Evolutionary conservation across 1,140 invertebrate genomes (phyloP).

Genomic region (Drosophila littoralis): DNA sequence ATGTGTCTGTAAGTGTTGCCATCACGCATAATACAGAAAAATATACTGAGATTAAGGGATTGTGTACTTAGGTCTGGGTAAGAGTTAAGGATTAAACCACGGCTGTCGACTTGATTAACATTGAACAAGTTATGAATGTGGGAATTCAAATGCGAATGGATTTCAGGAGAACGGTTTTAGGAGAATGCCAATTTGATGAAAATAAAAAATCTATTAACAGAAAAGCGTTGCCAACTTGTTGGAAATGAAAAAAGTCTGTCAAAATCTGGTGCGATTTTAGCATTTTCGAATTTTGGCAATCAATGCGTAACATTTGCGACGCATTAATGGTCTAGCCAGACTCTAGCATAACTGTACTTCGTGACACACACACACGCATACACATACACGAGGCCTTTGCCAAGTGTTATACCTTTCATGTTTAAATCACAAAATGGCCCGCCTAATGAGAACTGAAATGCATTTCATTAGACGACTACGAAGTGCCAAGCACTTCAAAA

Average conservation of each 20-base stretch:
- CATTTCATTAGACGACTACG: conserved; percentile 70
- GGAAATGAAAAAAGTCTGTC: neutral
- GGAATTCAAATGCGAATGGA: too few species aligned
- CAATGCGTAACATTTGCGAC: neutral
- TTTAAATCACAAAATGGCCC: conserved; percentile 68
- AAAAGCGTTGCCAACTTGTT: neutral
- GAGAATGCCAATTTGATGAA: too few species aligned
- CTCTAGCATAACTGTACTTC: neutral
- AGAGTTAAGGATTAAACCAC: too few species aligned
- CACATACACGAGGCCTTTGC: neutral
- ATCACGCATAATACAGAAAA: too few species aligned
- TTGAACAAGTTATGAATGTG: too few species aligned
- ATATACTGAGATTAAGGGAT: neutral
- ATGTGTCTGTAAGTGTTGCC: too few species aligned
- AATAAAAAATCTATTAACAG: too few species aligned
- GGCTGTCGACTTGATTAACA: too few species aligned
- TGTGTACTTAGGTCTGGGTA: too few species aligned
- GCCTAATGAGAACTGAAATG: conserved; percentile 78
- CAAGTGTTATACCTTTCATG: conserved; percentile 18
- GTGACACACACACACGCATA: neutral
- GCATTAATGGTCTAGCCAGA: neutral
- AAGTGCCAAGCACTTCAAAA: conserved; percentile 58
- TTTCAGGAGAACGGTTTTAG: too few species aligned
- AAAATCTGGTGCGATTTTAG: too few species aligned
- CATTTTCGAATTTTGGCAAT: neutral